Conservation (phyloP, 2,888 invertebrate genomes). For the Ormia ochracea region DNA sequence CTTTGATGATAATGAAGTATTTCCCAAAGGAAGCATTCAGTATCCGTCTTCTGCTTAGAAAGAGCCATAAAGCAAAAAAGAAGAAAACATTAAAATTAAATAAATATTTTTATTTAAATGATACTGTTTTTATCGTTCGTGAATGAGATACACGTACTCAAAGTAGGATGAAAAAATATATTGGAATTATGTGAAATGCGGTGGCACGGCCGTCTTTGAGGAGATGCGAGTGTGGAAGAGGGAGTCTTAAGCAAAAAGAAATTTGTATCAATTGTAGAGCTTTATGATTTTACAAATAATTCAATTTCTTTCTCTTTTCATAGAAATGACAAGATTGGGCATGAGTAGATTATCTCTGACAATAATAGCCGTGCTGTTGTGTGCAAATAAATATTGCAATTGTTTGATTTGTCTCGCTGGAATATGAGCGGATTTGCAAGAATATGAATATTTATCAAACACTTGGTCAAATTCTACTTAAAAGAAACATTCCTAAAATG, state of each 20-base stretch:
- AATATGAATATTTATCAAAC: constrained; percentile 37
- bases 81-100: constrained; percentile 3
- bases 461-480: background rate
- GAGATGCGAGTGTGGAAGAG: too few relatives aligned
- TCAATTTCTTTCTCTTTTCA: constrained; percentile 27
- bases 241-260: constrained; percentile 15
- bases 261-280: constrained; percentile 43
- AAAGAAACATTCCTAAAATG: constrained; percentile 1
- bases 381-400: background rate
- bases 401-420: background rate
- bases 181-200: constrained; percentile 49
- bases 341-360: background rate
- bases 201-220: too few relatives aligned
- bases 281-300: constrained; percentile 45
- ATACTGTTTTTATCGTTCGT: constrained; percentile 52
- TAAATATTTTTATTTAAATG: constrained; percentile 48
- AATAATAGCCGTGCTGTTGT: background rate
- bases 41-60: constrained; percentile 49
- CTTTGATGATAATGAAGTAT: constrained; percentile 57
- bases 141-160: constrained; percentile 53
- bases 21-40: constrained; percentile 57
- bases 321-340: too few relatives aligned
- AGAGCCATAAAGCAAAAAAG: background rate
- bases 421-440: background rate
- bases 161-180: constrained; percentile 56